Conservation (phyloP, 2,888 invertebrate genomes). For the Graphium colonna region DNA sequence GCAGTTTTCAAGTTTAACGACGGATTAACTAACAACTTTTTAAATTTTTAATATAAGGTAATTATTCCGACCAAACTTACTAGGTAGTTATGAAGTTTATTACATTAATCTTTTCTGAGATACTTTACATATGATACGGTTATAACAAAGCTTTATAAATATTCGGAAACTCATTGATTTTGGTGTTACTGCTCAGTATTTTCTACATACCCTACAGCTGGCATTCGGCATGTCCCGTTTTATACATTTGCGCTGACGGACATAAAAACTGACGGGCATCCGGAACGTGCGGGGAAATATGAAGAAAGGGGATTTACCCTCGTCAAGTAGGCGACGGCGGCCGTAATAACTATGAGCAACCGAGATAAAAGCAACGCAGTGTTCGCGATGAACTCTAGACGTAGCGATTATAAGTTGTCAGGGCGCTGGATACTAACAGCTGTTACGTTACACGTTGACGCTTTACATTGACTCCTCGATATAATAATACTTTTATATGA, state of each 20-base stretch:
- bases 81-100: too few species aligned
- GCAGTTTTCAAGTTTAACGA: too few species aligned
- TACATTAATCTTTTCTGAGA: too few species aligned
- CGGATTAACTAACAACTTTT: too few species aligned
- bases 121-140: too few species aligned
- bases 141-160: too few species aligned
- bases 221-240: constrained; percentile 36
- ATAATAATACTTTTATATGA: too few species aligned
- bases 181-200: neutral
- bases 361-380: constrained; percentile 56
- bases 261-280: constrained; percentile 41
- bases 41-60: too few species aligned
- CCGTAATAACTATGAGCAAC: constrained; percentile 60
- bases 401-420: constrained; percentile 29
- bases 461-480: too few species aligned
- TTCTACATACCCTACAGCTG: constrained; percentile 22
- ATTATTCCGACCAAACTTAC: too few species aligned
- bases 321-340: constrained; percentile 60
- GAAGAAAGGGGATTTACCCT: constrained; percentile 76
- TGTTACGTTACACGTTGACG: constrained; percentile 10
- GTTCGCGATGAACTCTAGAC: constrained; percentile 35
- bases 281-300: constrained; percentile 48
- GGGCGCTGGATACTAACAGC: constrained; percentile 1
- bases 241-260: constrained; percentile 41
- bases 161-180: neutral